Conservation (phyloP, 2,113 vertebrate genomes). For the Mellivora capensis region DNA sequence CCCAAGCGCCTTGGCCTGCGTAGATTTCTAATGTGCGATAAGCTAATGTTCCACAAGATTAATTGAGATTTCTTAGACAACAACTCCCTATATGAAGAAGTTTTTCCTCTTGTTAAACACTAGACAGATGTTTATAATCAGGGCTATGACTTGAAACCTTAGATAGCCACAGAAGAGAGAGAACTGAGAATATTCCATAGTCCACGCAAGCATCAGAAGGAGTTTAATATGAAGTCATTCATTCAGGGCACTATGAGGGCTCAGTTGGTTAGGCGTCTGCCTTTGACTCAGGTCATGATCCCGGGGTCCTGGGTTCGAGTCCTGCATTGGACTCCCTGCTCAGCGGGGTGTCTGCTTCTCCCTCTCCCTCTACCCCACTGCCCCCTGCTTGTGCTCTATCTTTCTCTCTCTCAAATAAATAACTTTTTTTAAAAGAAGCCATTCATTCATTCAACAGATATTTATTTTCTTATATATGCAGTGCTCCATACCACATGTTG, state of each 20-base stretch:
- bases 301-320: no score
- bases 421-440: not conserved
- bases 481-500: not conserved
- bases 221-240: not conserved
- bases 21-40: not conserved
- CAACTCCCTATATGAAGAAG: not conserved
- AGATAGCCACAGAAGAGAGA: not conserved
- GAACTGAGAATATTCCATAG: not conserved
- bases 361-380: no score
- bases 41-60: not conserved
- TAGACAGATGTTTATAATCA: not conserved
- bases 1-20: not conserved
- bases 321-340: no score
- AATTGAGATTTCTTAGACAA: not conserved
- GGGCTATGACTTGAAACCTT: not conserved
- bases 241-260: not conserved
- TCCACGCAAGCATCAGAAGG: not conserved
- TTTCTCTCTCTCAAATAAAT: no score
- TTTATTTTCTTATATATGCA: not conserved
- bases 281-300: no score
- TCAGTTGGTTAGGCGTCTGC: no score
- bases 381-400: no score
- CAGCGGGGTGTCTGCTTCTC: no score
- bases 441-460: not conserved
- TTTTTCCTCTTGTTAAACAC: not conserved